Conservation (phyloP, 2,113 vertebrate genomes). For the Sus scrofa region DNA sequence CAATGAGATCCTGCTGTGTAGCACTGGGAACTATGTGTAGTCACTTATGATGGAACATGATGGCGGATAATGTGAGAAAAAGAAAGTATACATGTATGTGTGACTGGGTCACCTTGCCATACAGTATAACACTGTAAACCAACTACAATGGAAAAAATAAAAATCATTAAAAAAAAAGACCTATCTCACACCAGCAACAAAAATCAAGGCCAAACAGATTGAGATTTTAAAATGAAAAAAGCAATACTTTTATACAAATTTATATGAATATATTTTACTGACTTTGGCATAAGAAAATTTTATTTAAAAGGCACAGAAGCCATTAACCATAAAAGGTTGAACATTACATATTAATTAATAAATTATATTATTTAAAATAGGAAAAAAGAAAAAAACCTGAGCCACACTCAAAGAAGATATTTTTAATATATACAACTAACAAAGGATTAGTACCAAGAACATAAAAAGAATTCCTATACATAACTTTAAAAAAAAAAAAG, state of each 20-base stretch:
- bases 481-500: background rate
- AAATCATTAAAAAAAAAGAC: background rate
- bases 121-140: no score
- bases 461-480: background rate
- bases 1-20: no score
- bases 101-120: no score
- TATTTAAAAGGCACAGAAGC: background rate
- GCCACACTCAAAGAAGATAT: background rate
- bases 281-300: background rate
- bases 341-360: background rate
- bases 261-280: background rate
- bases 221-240: background rate
- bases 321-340: background rate
- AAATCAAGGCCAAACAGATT: background rate
- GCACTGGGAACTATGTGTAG: no score
- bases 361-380: background rate
- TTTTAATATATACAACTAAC: background rate
- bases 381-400: background rate
- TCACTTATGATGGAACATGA: no score
- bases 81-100: no score
- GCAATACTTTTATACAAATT: background rate
- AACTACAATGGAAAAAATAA: no score
- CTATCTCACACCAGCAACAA: background rate
- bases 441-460: constrained; percentile 4
- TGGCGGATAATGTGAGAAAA: no score